Percentiles rank a stretch among this genome's conserved stretches.
These are phyloP conservation scores for Lutraria lutraria DNA, from an alignment of 2,888 invertebrate genomes.

Conservation along the genomic window DNA sequence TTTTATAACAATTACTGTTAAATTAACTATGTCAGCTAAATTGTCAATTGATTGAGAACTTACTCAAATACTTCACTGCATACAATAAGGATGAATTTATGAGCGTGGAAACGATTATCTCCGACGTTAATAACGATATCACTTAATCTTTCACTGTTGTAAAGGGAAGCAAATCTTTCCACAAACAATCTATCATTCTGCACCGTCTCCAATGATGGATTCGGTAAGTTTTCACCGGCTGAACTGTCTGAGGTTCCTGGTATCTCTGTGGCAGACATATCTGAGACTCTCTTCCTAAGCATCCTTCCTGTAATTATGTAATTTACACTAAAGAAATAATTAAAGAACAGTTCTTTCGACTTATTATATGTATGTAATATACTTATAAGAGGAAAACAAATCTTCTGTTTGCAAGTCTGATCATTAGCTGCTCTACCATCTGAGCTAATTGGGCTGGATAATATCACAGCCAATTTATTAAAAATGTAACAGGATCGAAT, in stretches of 20 bases:
- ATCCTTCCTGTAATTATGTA: slow-evolving; percentile 24
- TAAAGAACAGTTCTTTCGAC: too few relatives aligned
- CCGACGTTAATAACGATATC: slow-evolving; percentile 80
- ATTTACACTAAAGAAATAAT: too few relatives aligned
- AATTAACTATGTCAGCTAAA: too few relatives aligned
- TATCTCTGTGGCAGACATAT: slow-evolving; percentile 30
- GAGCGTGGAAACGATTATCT: slow-evolving; percentile 76
- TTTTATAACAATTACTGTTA: too few relatives aligned
- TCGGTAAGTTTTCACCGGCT: neutral
- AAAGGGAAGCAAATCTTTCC: slow-evolving; percentile 75
- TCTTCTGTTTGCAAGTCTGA: too few relatives aligned
- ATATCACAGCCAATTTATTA: too few relatives aligned
- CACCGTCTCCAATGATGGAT: slow-evolving; percentile 59
- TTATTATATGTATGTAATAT: too few relatives aligned
- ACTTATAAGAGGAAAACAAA: too few relatives aligned
- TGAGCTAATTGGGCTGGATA: too few relatives aligned
- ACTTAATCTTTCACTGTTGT: slow-evolving; percentile 76
- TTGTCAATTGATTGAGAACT: too few relatives aligned
- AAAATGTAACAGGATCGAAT: too few relatives aligned
- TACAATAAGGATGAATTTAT: slow-evolving; percentile 80
- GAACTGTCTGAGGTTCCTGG: neutral
- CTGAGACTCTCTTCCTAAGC: neutral
- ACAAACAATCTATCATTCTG: slow-evolving; percentile 69
- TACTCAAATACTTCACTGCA: slow-evolving; percentile 84
- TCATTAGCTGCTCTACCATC: too few relatives aligned